These are phyloP conservation scores for Apamea crenata DNA, from an alignment of 2,888 invertebrate genomes.

Conservation along the genomic window DNA sequence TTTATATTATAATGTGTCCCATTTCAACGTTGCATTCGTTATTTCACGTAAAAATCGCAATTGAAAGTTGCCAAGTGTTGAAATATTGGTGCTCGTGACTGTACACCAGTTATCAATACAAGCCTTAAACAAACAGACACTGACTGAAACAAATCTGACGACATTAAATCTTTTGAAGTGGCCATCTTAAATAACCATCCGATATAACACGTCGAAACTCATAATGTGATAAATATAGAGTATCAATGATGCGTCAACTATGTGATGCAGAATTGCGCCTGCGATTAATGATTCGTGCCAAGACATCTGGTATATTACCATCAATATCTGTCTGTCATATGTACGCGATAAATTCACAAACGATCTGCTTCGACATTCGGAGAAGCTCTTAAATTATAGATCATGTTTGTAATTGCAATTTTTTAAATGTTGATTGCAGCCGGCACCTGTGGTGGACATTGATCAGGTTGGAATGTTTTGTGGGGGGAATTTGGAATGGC, in stretches of 20 bases:
- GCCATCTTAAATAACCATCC: constrained; percentile 45
- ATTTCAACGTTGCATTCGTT: too few relatives aligned
- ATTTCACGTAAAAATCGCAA: too few relatives aligned
- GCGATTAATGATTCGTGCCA: constrained; percentile 72
- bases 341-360: constrained; percentile 65
- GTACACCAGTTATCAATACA: constrained; percentile 17
- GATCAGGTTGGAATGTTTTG: constrained; percentile 20
- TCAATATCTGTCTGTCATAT: constrained; percentile 77
- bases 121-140: constrained; percentile 32
- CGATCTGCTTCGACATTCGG: constrained; percentile 63
- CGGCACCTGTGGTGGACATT: constrained; percentile 46
- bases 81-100: too few relatives aligned
- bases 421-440: constrained; percentile 48
- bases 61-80: too few relatives aligned
- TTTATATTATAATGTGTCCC: too few relatives aligned
- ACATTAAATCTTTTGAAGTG: constrained; percentile 59
- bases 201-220: constrained; percentile 63
- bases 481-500: neutral
- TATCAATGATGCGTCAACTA: constrained; percentile 84
- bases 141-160: constrained; percentile 50
- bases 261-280: constrained; percentile 76
- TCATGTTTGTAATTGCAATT: constrained; percentile 36
- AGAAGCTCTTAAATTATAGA: constrained; percentile 46
- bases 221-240: constrained; percentile 76
- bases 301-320: constrained; percentile 70